These are phyloP conservation scores for Siderastrea siderea DNA, from an alignment of 92 coral and sea anemone species.

Conservation along the genomic window DNA sequence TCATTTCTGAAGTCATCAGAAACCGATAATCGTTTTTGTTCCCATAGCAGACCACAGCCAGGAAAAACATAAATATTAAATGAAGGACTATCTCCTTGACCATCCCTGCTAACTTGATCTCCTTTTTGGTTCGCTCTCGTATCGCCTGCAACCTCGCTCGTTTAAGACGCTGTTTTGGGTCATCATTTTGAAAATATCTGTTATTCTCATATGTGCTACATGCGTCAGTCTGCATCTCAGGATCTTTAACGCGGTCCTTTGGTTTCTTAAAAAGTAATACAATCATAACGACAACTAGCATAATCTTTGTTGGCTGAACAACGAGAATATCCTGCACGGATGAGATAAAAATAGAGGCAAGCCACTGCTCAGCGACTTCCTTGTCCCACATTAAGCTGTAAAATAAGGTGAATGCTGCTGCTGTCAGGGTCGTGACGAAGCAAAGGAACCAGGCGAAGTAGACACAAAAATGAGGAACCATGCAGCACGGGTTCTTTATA, in stretches of 20 bases:
- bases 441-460: slow-evolving; percentile 78
- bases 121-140: slow-evolving; percentile 27
- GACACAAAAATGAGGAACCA: slow-evolving; percentile 72
- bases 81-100: slow-evolving; percentile 10
- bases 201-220: neutral
- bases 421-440: slow-evolving; percentile 42
- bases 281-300: slow-evolving; percentile 51
- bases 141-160: slow-evolving; percentile 2
- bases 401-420: slow-evolving; percentile 77
- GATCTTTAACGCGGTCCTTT: neutral
- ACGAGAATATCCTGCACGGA: slow-evolving; percentile 66
- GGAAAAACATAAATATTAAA: slow-evolving; percentile 15
- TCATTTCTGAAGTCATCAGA: slow-evolving; percentile 31
- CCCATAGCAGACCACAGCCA: slow-evolving; percentile 55
- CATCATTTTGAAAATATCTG: neutral
- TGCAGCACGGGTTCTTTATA: slow-evolving; percentile 13
- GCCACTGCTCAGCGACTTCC: slow-evolving; percentile 74
- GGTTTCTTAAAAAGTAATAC: slow-evolving; percentile 33
- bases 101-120: neutral
- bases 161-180: slow-evolving; percentile 36
- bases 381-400: slow-evolving; percentile 82
- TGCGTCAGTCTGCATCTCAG: neutral
- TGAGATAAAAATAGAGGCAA: slow-evolving; percentile 68
- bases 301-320: slow-evolving; percentile 73
- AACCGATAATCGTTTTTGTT: slow-evolving; percentile 31